phyloP scores from a whole-genome alignment of 2,888 invertebrate genomes.

The Hemithea aestivaria region DNA sequence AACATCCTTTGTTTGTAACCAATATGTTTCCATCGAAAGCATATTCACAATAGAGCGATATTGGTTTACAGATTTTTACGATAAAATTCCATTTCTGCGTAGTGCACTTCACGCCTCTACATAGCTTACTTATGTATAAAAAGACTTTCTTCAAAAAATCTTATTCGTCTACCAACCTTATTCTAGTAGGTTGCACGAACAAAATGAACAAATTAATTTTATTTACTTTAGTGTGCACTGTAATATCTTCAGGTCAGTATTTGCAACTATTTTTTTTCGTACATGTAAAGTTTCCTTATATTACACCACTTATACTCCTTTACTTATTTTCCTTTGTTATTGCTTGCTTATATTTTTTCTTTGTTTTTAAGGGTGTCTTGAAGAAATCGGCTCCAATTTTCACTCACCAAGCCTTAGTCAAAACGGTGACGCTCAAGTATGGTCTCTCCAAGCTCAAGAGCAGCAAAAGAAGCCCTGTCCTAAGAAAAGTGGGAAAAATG shows the following conservation, averaged over 20 bases:
- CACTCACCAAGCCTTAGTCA: conserved; percentile 1
- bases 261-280: not conserved
- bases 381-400: conserved; percentile 13
- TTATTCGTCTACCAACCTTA: conserved; percentile 5
- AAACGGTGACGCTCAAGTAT: conserved; percentile 1
- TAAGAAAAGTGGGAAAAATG: conserved; percentile 20
- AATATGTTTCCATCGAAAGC: conserved; percentile 59
- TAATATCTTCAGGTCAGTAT: conserved; percentile 20
- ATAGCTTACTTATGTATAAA: conserved; percentile 7
- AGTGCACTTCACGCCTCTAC: conserved; percentile 6
- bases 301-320: too few relatives aligned
- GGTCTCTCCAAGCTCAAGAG: conserved; percentile 6
- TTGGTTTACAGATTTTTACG: conserved; percentile 50
- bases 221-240: conserved; percentile 8
- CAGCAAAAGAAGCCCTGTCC: conserved; percentile 28
- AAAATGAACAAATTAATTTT: conserved; percentile 19
- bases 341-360: not conserved
- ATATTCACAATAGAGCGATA: conserved; percentile 58
- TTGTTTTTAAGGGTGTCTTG: conserved; percentile 15
- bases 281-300: not conserved
- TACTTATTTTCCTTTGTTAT: too few relatives aligned
- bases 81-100: conserved; percentile 43
- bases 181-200: conserved; percentile 7
- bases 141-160: conserved; percentile 5
- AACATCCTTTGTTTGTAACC: conserved; percentile 59